Base-by-base conservation (phyloP, 1,140 invertebrate genomes). In the Helicoverpa zea region DNA sequence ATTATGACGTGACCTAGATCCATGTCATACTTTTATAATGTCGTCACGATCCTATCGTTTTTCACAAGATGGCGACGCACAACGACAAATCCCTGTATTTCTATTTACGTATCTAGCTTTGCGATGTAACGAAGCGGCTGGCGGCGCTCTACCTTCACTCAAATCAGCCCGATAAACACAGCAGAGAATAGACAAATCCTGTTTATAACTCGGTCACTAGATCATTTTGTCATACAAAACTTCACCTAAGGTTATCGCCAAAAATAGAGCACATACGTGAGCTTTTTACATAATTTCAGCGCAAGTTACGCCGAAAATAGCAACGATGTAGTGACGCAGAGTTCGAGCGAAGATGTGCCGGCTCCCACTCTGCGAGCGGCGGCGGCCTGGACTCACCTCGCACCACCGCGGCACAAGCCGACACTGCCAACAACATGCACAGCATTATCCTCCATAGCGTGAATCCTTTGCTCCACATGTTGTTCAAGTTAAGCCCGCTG, bases 221-320 rank as follows among this genome's bases (percentile, higher is more conserved):
- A 85, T 81, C 85, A 86, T 85, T 87, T 83, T 88, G 90, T 89
- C 83, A 84, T 86, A 83, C 80, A 89, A 84, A 89, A 88, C 83
- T 87, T 86, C 81, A 81, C 81, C 90, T 92, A 91, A 93, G 90
- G 91, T 91, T 94, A 94, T 87, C 82, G 90, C 91, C 90, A 90
- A 90, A 92, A 94, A 95, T 95, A 95, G 92, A 84, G 81, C 86
- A 88, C 88, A 90, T 92, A 91, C 87, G 89, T 88, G 87, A 88
- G 90, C 91, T 94, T 93, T 94, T 95, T 94, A 95, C 92, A 94
- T 95, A 95, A 94, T 95, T 95, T 95, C 91, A 93, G 91, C 91
- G 91, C 92, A 93, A 93, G 92, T 91, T 88, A 88, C 87, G 84
- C 89, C 90, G 87, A 92, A 94, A 95, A 95, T 95, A 95, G 92